Evolutionary conservation across 2,113 vertebrate genomes (phyloP), one percentile per base, ranked within the genome.

Genomic region (Ophiodon elongatus): DNA sequence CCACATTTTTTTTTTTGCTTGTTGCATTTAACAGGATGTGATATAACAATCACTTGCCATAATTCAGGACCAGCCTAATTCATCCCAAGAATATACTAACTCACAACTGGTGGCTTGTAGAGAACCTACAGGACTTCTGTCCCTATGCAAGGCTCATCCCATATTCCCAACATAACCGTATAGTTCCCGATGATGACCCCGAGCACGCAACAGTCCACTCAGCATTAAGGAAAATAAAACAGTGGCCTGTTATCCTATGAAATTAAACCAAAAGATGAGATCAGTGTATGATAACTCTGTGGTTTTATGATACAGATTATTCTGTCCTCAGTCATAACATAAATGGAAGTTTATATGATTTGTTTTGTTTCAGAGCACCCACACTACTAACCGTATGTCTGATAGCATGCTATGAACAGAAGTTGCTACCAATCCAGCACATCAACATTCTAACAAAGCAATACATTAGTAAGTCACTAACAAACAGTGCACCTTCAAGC

Each of bases 401-500:
- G 71, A 76, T 72, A 80, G 89, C 92, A 93, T 92, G 92, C 89
- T 57, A 33, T 67, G 35, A 80, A 68, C 54, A 80, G 39, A 65
- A 23, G 39, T 67, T 81, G 52, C 64, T 29, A 73, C 75, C 52
- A 73, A 35, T 77, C 52, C 56, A 54, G 76, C 60, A 71, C 60
- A 81, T 79, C 67, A 45, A 29, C 84, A 68, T 79, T 66, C 83
- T 93, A 89, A 92, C 88, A 89, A 88, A 66, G 50, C 73, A 59
- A 19, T 11, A 85, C 75, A 85, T 85, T 75, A 84, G 59, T 78
- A 81, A 65, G 21, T 69, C 80, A 91, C 89, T 92, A 93, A 93
- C 89, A 82, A 78, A 68, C 65, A 43, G 68, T 77, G 73, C 79
- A 68, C 54, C 29, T 39, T 45, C 0, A 15, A 90, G 91, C 91